Evolutionary conservation across 1,140 invertebrate genomes (phyloP).

Genomic region (Hormaphis cornu): DNA sequence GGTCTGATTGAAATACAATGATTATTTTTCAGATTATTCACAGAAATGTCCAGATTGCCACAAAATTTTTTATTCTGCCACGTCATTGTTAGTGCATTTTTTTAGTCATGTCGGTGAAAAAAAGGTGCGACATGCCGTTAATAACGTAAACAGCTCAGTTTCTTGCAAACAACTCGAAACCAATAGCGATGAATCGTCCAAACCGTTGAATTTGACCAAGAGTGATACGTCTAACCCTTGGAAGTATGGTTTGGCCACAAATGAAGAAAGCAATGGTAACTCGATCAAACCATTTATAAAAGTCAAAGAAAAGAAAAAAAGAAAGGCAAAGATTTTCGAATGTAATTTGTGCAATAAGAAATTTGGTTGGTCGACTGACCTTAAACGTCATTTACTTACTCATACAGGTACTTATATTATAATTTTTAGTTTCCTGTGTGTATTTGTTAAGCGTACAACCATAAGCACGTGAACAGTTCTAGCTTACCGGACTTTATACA

Average conservation of each 20-base stretch:
- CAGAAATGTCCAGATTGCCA: slow-evolving; percentile 39
- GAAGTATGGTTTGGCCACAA: slow-evolving; percentile 38
- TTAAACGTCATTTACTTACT: slow-evolving; percentile 56
- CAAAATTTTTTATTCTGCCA: slow-evolving; percentile 38
- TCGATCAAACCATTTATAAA: background rate
- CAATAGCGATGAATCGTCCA: background rate
- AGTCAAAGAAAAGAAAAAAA: background rate
- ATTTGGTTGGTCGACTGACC: slow-evolving; percentile 43
- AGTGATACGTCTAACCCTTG: slow-evolving; percentile 38
- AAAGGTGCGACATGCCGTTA: background rate
- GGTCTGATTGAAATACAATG: background rate
- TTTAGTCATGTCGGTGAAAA: slow-evolving; percentile 36
- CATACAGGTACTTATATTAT: slow-evolving; percentile 48
- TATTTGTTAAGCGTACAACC: no score
- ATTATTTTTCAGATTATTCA: slow-evolving; percentile 37
- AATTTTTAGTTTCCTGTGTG: no score
- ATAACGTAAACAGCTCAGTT: background rate
- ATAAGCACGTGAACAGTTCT: no score
- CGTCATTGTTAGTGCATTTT: slow-evolving; percentile 40
- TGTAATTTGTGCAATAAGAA: slow-evolving; percentile 40
- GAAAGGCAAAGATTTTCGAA: slow-evolving; percentile 37
- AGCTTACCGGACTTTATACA: no score
- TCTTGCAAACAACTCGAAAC: background rate
- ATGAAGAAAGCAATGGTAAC: slow-evolving; percentile 36
- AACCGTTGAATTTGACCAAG: slow-evolving; percentile 2